Conservation (phyloP, 2,797 vertebrate species). For the Propithecus perrieri region DNA sequence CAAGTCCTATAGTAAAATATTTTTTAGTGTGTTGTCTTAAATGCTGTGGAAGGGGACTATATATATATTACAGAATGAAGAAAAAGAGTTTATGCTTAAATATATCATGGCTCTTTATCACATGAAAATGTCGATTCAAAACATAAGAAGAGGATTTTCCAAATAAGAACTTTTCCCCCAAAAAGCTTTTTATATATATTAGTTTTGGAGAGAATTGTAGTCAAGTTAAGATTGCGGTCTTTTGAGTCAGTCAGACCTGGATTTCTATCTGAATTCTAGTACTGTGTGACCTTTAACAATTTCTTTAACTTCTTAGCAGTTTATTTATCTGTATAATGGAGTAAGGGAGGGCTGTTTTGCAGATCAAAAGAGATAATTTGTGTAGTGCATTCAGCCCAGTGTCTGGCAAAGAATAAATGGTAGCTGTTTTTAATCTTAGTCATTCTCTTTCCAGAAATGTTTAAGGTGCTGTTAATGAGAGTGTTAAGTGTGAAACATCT, state of each 20-base stretch:
- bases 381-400: not conserved
- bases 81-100: not conserved
- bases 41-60: not conserved
- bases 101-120: constrained; percentile 6
- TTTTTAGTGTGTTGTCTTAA: not conserved
- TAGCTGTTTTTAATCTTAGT: constrained; percentile 15
- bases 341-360: not conserved
- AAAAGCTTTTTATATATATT: not conserved
- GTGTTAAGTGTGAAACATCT: constrained; percentile 16
- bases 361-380: not conserved
- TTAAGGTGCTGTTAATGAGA: not conserved
- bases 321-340: not conserved
- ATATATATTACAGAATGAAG: not conserved
- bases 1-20: not conserved
- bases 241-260: not conserved
- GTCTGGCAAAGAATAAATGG: not conserved
- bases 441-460: not conserved
- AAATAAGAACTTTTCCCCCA: not conserved
- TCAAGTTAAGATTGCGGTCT: not conserved
- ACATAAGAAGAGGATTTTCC: not conserved
- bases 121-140: constrained; percentile 37
- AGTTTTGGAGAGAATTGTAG: not conserved
- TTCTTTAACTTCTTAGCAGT: not conserved
- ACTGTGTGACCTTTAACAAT: not conserved
- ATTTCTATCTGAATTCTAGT: not conserved